Evolutionary conservation across 2,113 vertebrate genomes (phyloP).

Genomic region (Chunga burmeisteri): DNA sequence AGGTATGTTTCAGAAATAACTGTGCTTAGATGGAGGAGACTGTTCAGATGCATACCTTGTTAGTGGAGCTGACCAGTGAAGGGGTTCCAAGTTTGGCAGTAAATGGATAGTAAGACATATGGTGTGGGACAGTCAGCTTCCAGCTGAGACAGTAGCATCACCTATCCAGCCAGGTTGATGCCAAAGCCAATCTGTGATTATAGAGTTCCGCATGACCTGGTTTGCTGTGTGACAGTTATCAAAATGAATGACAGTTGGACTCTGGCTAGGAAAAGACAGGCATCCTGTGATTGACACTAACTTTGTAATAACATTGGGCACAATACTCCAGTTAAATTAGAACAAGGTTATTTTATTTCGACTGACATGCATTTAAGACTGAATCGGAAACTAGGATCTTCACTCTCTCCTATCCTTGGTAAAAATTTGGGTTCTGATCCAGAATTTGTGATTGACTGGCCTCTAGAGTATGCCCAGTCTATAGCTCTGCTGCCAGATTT

Average conservation of each 20-base stretch:
- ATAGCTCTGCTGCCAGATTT: not conserved
- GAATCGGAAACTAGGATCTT: not conserved
- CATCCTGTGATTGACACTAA: constrained; percentile 28
- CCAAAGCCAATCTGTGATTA: not conserved
- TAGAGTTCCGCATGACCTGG: not conserved
- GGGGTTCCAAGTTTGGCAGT: not conserved
- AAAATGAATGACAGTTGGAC: constrained; percentile 34
- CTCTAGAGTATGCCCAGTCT: not conserved
- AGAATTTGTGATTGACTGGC: not conserved
- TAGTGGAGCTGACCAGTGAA: not conserved
- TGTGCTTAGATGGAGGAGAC: not conserved
- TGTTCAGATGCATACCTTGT: not conserved
- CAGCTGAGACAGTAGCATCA: not conserved
- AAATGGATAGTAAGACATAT: not conserved
- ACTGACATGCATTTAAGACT: not conserved
- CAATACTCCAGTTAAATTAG: constrained; percentile 3
- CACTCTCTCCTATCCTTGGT: not conserved
- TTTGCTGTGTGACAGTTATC: constrained; percentile 13
- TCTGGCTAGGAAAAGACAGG: not conserved
- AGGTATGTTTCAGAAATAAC: not conserved
- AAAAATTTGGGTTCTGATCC: not conserved
- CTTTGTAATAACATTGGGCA: not conserved
- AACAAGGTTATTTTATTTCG: constrained; percentile 26
- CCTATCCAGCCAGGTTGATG: not conserved
- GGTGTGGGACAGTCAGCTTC: not conserved